Percentiles rank a stretch among this genome's conserved stretches.
Evolutionary conservation across 2,113 vertebrate genomes (phyloP).

Genomic region (Ceyx melanurus): DNA sequence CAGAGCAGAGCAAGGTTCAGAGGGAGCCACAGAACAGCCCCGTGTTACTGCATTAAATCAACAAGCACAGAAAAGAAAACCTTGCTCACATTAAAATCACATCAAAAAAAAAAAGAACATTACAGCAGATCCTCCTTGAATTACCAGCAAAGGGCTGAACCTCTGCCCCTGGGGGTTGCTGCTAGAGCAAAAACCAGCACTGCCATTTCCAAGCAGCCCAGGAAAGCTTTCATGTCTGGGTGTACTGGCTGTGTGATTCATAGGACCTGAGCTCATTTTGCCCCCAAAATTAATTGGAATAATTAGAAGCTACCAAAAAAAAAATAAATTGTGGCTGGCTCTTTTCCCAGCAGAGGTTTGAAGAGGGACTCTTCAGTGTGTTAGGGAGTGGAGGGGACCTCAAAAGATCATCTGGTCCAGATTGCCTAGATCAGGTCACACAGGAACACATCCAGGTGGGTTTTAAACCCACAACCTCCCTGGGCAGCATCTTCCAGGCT

Average conservation of each 20-base stretch:
- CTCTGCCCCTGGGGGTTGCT: neutral
- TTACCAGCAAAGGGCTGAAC: neutral
- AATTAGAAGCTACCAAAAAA: neutral
- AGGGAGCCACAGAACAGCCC: neutral
- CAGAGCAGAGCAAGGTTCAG: accelerated
- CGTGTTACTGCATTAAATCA: accelerated
- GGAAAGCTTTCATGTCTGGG: accelerated
- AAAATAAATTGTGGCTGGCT: no score
- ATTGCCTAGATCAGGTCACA: no score
- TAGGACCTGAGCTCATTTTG: accelerated
- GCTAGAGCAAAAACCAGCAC: accelerated
- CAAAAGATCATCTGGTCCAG: no score
- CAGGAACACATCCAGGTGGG: no score
- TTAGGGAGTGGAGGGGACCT: no score
- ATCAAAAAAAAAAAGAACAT: neutral
- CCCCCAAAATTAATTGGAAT: neutral
- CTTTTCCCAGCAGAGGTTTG: neutral
- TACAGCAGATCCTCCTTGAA: neutral
- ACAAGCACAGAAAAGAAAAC: neutral
- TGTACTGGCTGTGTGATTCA: accelerated
- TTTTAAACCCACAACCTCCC: no score
- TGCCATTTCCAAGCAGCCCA: neutral
- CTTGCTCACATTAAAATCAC: neutral
- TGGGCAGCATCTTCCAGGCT: no score
- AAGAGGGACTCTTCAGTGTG: no score